A percentile compares a stretch with the other conserved stretches of the same genome.
These are phyloP conservation scores for Acyrthosiphon pisum DNA, from an alignment of 1,140 invertebrate genomes.

Conservation along the genomic window DNA sequence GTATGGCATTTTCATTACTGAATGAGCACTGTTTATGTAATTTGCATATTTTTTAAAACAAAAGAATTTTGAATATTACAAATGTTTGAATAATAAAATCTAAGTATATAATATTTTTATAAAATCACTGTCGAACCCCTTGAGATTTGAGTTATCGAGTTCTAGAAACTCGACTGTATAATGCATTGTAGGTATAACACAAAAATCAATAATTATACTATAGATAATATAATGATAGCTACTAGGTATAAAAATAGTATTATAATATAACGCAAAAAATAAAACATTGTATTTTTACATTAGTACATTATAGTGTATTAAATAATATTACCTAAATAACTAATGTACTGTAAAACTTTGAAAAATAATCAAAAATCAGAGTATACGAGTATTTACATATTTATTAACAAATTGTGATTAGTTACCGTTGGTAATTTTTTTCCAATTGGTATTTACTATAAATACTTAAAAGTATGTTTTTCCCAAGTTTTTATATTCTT, in stretches of 20 bases:
- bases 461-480: not conserved
- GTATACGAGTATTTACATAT: not conserved
- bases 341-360: not conserved
- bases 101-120: no score
- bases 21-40: not conserved
- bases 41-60: no score
- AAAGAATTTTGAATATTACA: no score
- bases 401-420: not conserved
- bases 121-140: no score
- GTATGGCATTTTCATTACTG: no score
- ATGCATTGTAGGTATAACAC: not conserved
- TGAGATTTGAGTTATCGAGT: no score
- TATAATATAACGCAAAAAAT: not conserved
- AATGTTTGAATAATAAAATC: no score
- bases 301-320: not conserved
- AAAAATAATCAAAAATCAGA: not conserved
- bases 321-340: no score
- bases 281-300: not conserved
- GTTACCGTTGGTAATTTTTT: no score
- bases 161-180: no score
- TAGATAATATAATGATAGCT: not conserved
- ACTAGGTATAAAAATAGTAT: not conserved
- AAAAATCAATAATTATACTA: not conserved
- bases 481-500: no score
- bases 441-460: not conserved